These are phyloP conservation scores for Drosophila vallismaia DNA, from an alignment of 2,888 invertebrate genomes.

Conservation along the genomic window DNA sequence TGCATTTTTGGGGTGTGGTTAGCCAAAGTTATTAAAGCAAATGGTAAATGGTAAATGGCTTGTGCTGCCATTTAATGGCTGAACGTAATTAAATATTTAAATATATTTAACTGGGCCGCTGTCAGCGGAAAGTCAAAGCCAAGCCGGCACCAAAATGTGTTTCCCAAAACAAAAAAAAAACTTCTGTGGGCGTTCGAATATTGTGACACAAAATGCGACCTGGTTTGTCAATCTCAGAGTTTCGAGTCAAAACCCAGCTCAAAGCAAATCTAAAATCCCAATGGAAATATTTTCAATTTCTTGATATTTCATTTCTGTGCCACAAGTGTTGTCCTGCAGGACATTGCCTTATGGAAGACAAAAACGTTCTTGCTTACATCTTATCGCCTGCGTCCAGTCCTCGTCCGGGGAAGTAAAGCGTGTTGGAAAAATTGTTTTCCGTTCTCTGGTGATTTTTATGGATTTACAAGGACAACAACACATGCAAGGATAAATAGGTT, in stretches of 20 bases:
- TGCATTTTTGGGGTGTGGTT: conserved; percentile 58
- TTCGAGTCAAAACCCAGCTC: conserved; percentile 1
- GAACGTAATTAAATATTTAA: conserved; percentile 68
- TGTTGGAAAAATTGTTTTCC: conserved; percentile 54
- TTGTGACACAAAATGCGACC: conserved; percentile 55
- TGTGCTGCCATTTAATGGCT: conserved; percentile 55
- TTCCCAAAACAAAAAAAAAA: conserved; percentile 11
- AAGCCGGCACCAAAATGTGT: conserved; percentile 42
- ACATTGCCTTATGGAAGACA: conserved; percentile 37
- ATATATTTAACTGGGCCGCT: conserved; percentile 43
- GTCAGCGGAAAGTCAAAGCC: conserved; percentile 56
- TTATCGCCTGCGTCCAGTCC: conserved; percentile 33
- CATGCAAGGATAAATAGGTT: conserved; percentile 1
- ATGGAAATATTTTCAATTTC: conserved; percentile 32
- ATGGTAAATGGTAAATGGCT: conserved; percentile 32
- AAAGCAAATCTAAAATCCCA: neutral
- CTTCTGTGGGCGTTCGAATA: conserved; percentile 22
- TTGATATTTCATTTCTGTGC: conserved; percentile 22
- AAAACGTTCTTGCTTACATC: conserved; percentile 17
- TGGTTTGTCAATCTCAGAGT: conserved; percentile 41
- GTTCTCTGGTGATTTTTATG: conserved; percentile 70
- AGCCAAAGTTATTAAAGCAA: conserved; percentile 53
- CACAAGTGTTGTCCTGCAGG: conserved; percentile 35
- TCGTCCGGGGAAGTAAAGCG: conserved; percentile 23
- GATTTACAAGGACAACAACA: conserved; percentile 68